phyloP scores from a whole-genome alignment of 2,888 invertebrate genomes.

The Sesia bembeciformis region DNA sequence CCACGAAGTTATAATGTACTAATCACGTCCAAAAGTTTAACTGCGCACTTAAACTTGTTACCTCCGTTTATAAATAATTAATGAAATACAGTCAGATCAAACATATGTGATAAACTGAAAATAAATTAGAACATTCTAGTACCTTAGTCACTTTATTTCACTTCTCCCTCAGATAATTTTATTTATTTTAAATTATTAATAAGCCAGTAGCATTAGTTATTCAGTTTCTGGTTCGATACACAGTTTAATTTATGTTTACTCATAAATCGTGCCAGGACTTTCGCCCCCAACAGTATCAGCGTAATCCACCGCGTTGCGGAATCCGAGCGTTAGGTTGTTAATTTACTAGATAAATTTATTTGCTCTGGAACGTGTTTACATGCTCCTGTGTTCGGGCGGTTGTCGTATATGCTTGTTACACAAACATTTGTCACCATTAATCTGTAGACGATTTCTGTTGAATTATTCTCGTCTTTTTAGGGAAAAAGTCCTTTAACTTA shows the following conservation, averaged over 20 bases:
- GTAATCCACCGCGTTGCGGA: background rate
- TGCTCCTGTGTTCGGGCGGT: background rate
- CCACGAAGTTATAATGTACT: no score
- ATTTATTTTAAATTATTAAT: background rate
- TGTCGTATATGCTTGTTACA: background rate
- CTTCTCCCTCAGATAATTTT: background rate
- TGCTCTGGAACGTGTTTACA: background rate
- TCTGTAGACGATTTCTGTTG: no score
- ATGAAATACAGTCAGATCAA: no score
- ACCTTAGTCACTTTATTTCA: no score
- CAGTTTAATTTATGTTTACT: background rate
- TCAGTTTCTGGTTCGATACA: background rate
- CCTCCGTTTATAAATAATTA: no score
- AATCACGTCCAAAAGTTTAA: no score
- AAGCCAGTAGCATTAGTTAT: background rate
- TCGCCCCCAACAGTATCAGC: background rate
- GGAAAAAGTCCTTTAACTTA: no score
- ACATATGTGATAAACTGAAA: no score
- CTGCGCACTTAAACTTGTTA: no score
- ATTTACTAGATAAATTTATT: background rate
- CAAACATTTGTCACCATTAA: no score
- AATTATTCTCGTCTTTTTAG: no score
- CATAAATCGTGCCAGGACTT: background rate
- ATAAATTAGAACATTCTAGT: no score
- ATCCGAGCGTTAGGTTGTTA: background rate